A percentile compares a stretch with the other conserved stretches of the same genome.
Conservation (phyloP, 2,797 vertebrate genomes). For the Corythornis leucogaster region DNA sequence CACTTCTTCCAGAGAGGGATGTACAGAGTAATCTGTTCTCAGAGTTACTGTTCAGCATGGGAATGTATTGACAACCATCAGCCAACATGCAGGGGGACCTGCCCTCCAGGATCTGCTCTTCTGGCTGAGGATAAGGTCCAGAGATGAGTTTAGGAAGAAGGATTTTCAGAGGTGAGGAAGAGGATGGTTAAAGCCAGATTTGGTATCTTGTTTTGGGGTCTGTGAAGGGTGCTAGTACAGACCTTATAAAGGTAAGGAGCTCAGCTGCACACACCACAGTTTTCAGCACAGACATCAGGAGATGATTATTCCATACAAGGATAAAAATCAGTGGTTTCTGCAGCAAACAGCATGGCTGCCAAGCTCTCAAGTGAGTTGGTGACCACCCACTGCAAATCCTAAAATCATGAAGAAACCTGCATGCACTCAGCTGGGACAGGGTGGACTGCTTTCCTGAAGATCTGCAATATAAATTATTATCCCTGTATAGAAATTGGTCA, state of each 20-base stretch:
- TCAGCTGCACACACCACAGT: neutral
- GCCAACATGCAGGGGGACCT: neutral
- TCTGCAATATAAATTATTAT: neutral
- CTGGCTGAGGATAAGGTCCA: neutral
- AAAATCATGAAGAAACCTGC: neutral
- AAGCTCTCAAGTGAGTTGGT: neutral
- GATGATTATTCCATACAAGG: neutral
- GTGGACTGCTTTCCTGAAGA: neutral
- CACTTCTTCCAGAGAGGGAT: neutral
- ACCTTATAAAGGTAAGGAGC: neutral
- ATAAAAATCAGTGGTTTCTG: neutral
- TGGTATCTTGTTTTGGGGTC: neutral
- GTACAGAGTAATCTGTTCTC: neutral
- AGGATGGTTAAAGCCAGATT: neutral
- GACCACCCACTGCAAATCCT: neutral
- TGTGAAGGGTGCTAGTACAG: neutral
- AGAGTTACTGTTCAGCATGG: neutral
- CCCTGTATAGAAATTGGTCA: neutral
- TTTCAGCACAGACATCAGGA: neutral
- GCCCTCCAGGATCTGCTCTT: neutral
- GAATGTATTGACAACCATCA: neutral
- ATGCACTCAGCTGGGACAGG: fast-evolving
- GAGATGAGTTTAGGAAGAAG: neutral
- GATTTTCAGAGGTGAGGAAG: neutral
- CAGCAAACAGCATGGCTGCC: slow-evolving; percentile 12